Conservation (phyloP, 2,888 invertebrate genomes). For the Polydrusus tereticollis region DNA sequence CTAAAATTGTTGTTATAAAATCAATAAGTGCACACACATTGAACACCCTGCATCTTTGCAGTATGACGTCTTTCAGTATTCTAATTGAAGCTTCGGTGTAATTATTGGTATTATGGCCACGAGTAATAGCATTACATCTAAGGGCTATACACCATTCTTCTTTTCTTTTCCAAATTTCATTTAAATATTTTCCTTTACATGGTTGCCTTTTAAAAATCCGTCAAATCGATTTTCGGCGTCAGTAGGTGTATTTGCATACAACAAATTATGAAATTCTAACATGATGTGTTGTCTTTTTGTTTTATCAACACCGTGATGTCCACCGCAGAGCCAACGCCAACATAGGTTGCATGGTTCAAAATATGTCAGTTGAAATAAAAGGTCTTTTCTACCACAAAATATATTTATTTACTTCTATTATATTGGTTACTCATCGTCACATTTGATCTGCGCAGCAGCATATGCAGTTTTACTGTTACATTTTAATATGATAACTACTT, state of each 20-base stretch:
- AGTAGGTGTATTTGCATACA: background rate
- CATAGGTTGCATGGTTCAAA: too few relatives aligned
- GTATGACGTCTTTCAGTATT: background rate
- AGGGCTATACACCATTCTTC: background rate
- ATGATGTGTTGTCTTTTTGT: slow-evolving; percentile 4
- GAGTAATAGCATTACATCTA: background rate
- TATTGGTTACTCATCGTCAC: too few relatives aligned
- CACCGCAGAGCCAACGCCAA: too few relatives aligned
- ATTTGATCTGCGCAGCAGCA: too few relatives aligned
- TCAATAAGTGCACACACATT: slow-evolving; percentile 12
- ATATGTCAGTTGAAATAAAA: too few relatives aligned
- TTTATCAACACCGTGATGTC: too few relatives aligned
- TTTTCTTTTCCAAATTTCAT: background rate
- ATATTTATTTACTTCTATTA: too few relatives aligned
- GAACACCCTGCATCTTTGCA: slow-evolving; percentile 3
- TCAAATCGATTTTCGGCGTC: background rate
- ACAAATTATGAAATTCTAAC: background rate
- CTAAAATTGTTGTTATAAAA: slow-evolving; percentile 17
- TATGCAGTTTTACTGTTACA: too few relatives aligned
- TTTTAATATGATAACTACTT: too few relatives aligned
- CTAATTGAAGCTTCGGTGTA: slow-evolving; percentile 8
- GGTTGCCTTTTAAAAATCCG: background rate
- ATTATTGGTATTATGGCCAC: slow-evolving; percentile 7
- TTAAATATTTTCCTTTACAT: background rate
- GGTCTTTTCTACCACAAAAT: too few relatives aligned